Percentiles rank a stretch among this genome's conserved stretches.
Conservation (phyloP, 2,113 vertebrate species). For the Lynx canadensis region DNA sequence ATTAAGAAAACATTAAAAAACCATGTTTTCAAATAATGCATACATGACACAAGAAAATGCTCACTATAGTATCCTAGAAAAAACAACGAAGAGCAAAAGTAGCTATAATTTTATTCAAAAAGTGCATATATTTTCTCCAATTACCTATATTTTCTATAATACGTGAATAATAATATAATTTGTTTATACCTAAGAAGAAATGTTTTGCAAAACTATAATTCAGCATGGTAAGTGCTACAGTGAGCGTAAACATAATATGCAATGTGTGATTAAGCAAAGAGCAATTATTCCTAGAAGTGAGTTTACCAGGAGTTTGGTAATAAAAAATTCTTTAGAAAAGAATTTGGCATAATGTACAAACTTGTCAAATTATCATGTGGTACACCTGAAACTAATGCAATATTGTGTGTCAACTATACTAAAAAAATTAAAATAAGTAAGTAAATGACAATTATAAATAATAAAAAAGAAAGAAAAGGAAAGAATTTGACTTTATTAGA, state of each 20-base stretch:
- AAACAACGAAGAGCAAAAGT: neutral
- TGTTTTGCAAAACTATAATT: neutral
- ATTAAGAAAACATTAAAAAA: neutral
- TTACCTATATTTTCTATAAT: neutral
- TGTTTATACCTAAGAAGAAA: neutral
- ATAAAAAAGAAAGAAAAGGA: neutral
- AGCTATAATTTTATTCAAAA: neutral
- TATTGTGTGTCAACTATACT: neutral
- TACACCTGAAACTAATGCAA: neutral
- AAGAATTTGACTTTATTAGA: neutral
- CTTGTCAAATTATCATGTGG: neutral
- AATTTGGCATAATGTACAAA: neutral
- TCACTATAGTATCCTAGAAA: neutral
- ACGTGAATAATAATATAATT: neutral
- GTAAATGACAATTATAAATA: neutral
- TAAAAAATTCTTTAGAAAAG: neutral
- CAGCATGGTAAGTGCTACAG: neutral
- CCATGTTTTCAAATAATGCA: neutral
- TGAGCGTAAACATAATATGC: neutral
- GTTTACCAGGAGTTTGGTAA: neutral
- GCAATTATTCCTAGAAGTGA: neutral
- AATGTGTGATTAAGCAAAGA: neutral
- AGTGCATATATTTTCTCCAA: neutral
- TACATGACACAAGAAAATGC: neutral
- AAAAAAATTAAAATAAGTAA: neutral